phyloP scores from a whole-genome alignment of 2,888 invertebrate genomes.

The Xylocampa areola region DNA sequence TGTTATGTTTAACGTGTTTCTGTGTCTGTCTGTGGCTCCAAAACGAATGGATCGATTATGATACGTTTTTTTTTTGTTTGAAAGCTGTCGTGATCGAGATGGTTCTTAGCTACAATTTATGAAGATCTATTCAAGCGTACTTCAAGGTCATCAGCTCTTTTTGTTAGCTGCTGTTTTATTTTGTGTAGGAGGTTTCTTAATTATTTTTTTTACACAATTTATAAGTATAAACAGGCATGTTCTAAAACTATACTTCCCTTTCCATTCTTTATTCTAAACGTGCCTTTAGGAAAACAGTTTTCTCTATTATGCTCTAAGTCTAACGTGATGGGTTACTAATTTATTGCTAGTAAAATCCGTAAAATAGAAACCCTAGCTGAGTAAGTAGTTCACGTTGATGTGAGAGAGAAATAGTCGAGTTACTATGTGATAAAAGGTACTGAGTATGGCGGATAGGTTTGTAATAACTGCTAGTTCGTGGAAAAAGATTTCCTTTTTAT shows the following conservation, averaged over 20 bases:
- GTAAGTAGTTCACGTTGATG: constrained; percentile 49
- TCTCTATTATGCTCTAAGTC: constrained; percentile 21
- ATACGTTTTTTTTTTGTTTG: too few species aligned
- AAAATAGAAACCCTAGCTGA: constrained; percentile 36
- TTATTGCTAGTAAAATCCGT: constrained; percentile 48
- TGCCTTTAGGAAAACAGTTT: constrained; percentile 17
- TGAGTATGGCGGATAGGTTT: constrained; percentile 8
- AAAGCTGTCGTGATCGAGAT: too few species aligned
- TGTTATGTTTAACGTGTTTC: too few species aligned
- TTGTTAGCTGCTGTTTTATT: too few species aligned
- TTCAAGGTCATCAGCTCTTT: too few species aligned
- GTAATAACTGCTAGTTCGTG: constrained; percentile 27
- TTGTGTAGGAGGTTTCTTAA: too few species aligned
- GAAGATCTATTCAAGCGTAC: too few species aligned
- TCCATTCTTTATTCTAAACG: constrained; percentile 8
- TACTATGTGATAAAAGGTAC: constrained; percentile 33
- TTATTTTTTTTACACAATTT: not conserved
- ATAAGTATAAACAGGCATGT: not conserved
- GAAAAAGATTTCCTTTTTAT: too few species aligned
- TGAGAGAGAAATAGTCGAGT: constrained; percentile 31
- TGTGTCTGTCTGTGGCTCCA: too few species aligned
- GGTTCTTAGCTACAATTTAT: too few species aligned
- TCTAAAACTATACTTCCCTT: not conserved
- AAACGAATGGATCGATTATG: too few species aligned
- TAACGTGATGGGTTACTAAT: constrained; percentile 42